Percentiles rank a stretch among this genome's conserved stretches.
Conservation (phyloP, 2,797 vertebrate genomes). For the Macropus fuliginosus region DNA sequence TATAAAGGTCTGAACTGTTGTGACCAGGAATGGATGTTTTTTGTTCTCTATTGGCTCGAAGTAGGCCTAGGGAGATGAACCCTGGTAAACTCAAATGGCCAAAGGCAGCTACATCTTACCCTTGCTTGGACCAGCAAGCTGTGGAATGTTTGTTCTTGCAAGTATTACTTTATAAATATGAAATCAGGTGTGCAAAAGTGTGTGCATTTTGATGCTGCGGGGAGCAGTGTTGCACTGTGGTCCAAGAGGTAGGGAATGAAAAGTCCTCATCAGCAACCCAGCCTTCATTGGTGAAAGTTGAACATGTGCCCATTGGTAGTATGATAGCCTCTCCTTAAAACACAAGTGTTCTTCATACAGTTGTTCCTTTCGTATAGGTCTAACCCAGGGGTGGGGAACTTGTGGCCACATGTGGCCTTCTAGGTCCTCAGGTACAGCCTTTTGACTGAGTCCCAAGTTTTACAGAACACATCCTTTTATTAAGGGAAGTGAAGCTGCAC, state of each 20-base stretch:
- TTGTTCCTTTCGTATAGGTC: neutral
- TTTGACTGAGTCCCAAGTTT: no score
- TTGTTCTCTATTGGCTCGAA: neutral
- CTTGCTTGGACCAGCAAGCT: neutral
- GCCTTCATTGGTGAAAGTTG: neutral
- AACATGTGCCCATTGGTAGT: neutral
- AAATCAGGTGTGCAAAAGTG: neutral
- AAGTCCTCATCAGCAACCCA: neutral
- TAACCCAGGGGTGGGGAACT: neutral
- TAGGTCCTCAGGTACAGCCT: no score
- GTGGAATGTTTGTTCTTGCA: neutral
- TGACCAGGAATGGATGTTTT: neutral
- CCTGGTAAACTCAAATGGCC: neutral
- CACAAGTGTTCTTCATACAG: neutral
- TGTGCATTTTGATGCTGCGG: neutral
- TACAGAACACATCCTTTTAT: no score
- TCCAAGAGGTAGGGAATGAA: neutral
- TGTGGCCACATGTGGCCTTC: no score
- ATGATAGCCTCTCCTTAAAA: neutral
- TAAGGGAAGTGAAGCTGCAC: no score
- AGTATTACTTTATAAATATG: neutral
- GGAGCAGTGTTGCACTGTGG: neutral
- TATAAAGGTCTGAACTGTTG: neutral
- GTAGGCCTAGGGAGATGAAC: neutral
- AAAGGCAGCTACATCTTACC: neutral